Evolutionary conservation across 2,797 vertebrate genomes (phyloP), one percentile per base, ranked within the genome.

Genomic region (Neosilurus hyrtlii): DNA sequence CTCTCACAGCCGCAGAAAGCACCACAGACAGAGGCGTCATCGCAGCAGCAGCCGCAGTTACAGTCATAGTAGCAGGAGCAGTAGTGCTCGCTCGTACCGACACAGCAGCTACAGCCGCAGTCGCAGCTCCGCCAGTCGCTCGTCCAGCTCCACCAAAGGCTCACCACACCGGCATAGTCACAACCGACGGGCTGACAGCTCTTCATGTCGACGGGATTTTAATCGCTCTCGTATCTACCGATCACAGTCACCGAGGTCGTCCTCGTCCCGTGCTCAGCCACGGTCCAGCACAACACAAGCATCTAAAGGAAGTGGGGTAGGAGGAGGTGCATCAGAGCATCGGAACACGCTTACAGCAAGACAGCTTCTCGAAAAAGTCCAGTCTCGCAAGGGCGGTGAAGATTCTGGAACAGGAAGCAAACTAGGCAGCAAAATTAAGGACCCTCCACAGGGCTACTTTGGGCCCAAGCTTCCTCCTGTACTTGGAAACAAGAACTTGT

Each of bases 391-490:
- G 86, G 77, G 89, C 43, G 95, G 95, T 0, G 95, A 96, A 59
- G 90, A 95, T 88, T 88, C 92, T 80, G 49, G 88, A 9, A 88
- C 93, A 16, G 85, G 93, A 81, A 90, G 92, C 74, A 99, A 99
- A 89, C 89, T 95, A 43, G 97, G 96, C 30, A 90, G 93, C 82
- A 99, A 99, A 89, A 95, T 99, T 81, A 99, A 99, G 87, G 97
- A 99, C 88, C 98, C 98, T 56, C 98, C 98, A 9, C 96, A 97
- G 89, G 98, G 98, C 61, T 99, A 98, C 90, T 99, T 99, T 73
- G 98, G 98, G 63, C 98, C 98, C 1, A 99, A 97, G 87, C 94
- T 99, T 6, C 98, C 98, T 49, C 98, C 98, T 2, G 88, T 94
- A 6, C 91, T 97, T 57, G 97, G 96, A 87, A 97, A 85, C 91